Evolutionary conservation across 1,140 invertebrate species (phyloP).

Genomic region (Drosophila rufa): DNA sequence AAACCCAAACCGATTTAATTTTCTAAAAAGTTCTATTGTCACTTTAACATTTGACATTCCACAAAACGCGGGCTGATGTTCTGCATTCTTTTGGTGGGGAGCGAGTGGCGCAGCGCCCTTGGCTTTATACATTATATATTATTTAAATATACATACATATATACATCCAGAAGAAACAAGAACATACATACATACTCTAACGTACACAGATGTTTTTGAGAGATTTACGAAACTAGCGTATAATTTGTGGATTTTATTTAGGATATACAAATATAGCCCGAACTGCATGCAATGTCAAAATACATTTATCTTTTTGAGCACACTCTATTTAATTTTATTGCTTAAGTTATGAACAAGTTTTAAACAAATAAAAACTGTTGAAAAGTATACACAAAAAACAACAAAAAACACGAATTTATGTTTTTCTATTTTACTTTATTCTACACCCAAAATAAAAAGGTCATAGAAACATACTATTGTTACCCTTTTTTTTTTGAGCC

Average conservation of each 20-base stretch:
- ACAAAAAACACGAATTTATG: constrained; percentile 6
- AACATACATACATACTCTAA: constrained; percentile 29
- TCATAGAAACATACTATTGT: too few relatives aligned
- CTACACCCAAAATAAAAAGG: too few relatives aligned
- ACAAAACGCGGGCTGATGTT: constrained; percentile 43
- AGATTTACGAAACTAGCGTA: constrained; percentile 60
- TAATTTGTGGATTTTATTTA: constrained; percentile 63
- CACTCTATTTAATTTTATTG: constrained; percentile 46
- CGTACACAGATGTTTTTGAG: constrained; percentile 41
- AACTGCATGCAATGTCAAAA: constrained; percentile 55
- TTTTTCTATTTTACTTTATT: constrained; percentile 4
- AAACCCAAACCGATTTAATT: not conserved
- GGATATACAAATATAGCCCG: constrained; percentile 22
- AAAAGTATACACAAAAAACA: constrained; percentile 45
- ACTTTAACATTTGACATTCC: constrained; percentile 75
- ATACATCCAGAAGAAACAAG: constrained; percentile 1
- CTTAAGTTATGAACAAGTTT: constrained; percentile 49
- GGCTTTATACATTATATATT: constrained; percentile 23
- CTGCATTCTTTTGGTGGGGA: constrained; percentile 21
- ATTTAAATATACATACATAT: constrained; percentile 35
- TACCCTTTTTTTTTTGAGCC: too few relatives aligned
- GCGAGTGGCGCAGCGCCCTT: constrained; percentile 42
- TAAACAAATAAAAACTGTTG: constrained; percentile 49
- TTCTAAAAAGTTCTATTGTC: constrained; percentile 34
- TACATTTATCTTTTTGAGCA: constrained; percentile 49